Percentiles rank a stretch among this genome's conserved stretches.
Conservation (phyloP, 2,888 invertebrate species). For the Thelaira solivaga region DNA sequence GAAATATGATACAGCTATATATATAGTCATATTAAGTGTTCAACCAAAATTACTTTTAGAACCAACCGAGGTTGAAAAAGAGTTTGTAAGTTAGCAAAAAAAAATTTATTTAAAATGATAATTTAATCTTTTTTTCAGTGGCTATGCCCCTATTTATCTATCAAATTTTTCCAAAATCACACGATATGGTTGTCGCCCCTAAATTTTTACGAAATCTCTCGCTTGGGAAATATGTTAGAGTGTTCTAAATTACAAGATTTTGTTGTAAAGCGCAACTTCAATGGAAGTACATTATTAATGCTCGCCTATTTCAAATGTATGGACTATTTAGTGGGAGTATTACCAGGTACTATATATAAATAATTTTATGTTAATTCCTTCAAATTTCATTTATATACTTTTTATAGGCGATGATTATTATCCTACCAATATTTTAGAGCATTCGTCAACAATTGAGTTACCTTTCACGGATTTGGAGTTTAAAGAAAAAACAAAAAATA, state of each 20-base stretch:
- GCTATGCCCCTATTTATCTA: conserved; percentile 78
- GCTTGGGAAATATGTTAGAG: conserved; percentile 79
- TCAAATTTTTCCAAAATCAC: conserved; percentile 64
- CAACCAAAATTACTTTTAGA: conserved; percentile 67
- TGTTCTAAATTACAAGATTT: conserved; percentile 80
- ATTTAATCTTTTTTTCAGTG: conserved; percentile 79
- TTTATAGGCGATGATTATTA: conserved; percentile 79
- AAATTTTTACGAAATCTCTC: conserved; percentile 85
- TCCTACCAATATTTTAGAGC: conserved; percentile 72
- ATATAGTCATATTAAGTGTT: conserved; percentile 65
- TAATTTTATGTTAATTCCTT: not conserved
- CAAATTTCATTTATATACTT: not conserved
- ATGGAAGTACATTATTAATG: conserved; percentile 79
- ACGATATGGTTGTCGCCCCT: conserved; percentile 81
- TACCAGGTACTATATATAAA: conserved; percentile 79
- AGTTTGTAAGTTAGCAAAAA: conserved; percentile 46
- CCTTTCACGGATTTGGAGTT: conserved; percentile 68
- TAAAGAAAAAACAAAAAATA: conserved; percentile 67
- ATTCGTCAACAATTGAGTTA: conserved; percentile 66
- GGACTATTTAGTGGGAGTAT: conserved; percentile 80
- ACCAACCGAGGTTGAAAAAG: conserved; percentile 66
- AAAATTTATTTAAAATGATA: not conserved
- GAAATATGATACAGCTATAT: conserved; percentile 74
- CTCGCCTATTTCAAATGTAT: conserved; percentile 79
- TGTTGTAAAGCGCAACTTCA: conserved; percentile 79